Evolutionary conservation across 2,888 invertebrate species (phyloP), one percentile per base, ranked within the genome.

Genomic region (Phania funesta): DNA sequence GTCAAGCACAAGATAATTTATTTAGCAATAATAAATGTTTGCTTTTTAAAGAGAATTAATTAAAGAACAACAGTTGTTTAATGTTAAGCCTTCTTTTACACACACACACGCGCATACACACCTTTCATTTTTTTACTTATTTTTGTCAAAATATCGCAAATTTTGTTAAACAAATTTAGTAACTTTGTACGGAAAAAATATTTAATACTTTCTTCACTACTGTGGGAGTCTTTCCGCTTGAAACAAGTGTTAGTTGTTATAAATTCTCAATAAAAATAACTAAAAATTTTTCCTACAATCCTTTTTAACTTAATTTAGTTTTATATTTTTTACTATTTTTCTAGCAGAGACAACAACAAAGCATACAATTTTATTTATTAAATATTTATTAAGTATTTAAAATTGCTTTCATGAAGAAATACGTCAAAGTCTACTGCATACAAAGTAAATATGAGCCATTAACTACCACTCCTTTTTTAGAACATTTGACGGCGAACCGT

Each of bases 1-100:
- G 90, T 56, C 86, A 86, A 13, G 64, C 50, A 0, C 84, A 86
- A 3, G 87, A 88, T 70, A 50, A 79, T 9, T 79, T 90, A 22
- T 88, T 86, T 70, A 84, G 84, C 22, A 83, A 80, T 41, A 84
- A 84, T 16, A 83, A 80, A 13, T 87, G 87, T 76, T 22, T 56
- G 35, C 20, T 74, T 35, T 56, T 78, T 35, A 50, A 58, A 18
- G 78, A 73, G 24, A 70, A 75, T 70, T 76, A 52, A 58, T n/a
- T 20, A 22, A 22, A 3, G 1, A 46, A 46, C 8, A 26, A 22
- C 41, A 26, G n/a, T 7, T 26, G 5, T 1, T 50, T 16, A 13
- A 50, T 16, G 11, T 32, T 6, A 2, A 32, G n/a, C n/a, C n/a
- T n/a, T n/a, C n/a, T n/a, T n/a, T n/a, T n/a, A n/a, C n/a, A n/a